A percentile compares a stretch with the other conserved stretches of the same genome.
Evolutionary conservation across 2,113 vertebrate species (phyloP).

Genomic region (Nibea albiflora): DNA sequence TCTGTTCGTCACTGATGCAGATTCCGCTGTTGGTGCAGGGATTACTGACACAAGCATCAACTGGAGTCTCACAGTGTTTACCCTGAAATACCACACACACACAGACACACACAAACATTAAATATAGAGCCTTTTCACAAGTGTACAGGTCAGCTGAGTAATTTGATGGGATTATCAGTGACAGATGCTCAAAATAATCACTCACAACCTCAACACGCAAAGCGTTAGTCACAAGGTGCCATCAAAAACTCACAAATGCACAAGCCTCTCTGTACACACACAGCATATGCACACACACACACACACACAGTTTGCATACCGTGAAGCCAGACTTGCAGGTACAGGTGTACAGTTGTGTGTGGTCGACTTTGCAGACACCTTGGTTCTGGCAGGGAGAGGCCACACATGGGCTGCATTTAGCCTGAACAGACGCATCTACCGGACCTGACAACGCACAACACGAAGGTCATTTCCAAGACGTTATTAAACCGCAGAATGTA

Average conservation of each 20-base stretch:
- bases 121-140: not conserved
- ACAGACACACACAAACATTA: conserved; percentile 15
- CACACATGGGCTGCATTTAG: conserved; percentile 94
- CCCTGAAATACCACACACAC: conserved; percentile 81
- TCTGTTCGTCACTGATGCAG: conserved; percentile 86
- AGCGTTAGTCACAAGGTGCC: conserved; percentile 4
- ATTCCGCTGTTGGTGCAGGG: conserved; percentile 91
- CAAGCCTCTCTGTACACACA: not conserved
- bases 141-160: conserved; percentile 5
- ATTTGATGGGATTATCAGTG: conserved; percentile 37
- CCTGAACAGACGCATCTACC: conserved; percentile 85
- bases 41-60: conserved; percentile 88
- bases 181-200: conserved; percentile 45
- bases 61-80: conserved; percentile 88
- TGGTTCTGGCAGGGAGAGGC: conserved; percentile 92
- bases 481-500: not conserved
- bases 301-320: conserved; percentile 73
- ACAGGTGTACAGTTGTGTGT: conserved; percentile 87
- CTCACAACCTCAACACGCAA: conserved; percentile 1
- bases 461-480: not conserved
- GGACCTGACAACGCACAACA: conserved; percentile 82
- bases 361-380: conserved; percentile 86
- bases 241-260: not conserved
- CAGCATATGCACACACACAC: not conserved
- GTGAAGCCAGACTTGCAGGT: conserved; percentile 86